phyloP scores from a whole-genome alignment of 1,140 invertebrate species.

The Rhopalosiphum maidis region DNA sequence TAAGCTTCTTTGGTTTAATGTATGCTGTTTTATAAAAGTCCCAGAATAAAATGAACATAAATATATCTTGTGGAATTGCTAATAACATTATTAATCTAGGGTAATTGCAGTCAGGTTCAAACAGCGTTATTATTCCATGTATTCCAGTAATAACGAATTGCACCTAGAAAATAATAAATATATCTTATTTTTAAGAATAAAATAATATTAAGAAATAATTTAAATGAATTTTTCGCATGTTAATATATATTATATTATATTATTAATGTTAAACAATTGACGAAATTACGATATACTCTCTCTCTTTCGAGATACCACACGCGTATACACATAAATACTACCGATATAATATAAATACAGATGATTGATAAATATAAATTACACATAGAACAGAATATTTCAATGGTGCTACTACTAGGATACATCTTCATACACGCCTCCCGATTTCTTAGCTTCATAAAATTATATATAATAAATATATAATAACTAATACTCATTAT shows the following conservation, averaged over 20 bases:
- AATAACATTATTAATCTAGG: slow-evolving; percentile 69
- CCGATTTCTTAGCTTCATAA: too few relatives aligned
- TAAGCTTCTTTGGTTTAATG: slow-evolving; percentile 32
- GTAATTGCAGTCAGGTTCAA: slow-evolving; percentile 75
- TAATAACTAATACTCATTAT: too few relatives aligned
- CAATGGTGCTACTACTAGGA: too few relatives aligned
- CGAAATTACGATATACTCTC: background rate
- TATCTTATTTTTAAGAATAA: background rate
- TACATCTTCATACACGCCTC: too few relatives aligned
- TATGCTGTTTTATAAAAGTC: slow-evolving; percentile 89
- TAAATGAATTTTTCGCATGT: too few relatives aligned
- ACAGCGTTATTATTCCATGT: slow-evolving; percentile 72
- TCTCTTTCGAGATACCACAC: too few relatives aligned
- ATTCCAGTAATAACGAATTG: slow-evolving; percentile 78
- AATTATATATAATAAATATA: too few relatives aligned
- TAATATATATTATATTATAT: too few relatives aligned
- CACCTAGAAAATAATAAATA: slow-evolving; percentile 64
- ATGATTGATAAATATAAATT: too few relatives aligned
- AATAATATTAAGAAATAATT: background rate
- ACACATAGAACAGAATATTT: too few relatives aligned
- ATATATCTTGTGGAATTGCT: slow-evolving; percentile 74
- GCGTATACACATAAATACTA: too few relatives aligned
- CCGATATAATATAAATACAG: too few relatives aligned
- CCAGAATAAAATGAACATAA: slow-evolving; percentile 81
- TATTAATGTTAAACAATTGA: background rate